Evolutionary conservation across 2,888 invertebrate genomes (phyloP).

Genomic region (Dione juno): DNA sequence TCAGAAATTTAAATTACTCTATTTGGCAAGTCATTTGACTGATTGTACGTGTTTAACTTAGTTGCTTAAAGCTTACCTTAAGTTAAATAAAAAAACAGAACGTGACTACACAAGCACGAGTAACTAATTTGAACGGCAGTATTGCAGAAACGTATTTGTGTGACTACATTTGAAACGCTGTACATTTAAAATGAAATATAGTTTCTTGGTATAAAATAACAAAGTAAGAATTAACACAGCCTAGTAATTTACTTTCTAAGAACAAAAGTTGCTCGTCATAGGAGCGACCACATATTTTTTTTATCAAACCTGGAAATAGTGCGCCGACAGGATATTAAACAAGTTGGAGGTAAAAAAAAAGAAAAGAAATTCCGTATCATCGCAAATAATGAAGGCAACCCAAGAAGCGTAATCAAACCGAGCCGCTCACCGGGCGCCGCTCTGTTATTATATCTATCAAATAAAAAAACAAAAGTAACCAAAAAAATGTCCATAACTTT

Average conservation of each 20-base stretch:
- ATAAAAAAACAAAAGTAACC: conserved; percentile 57
- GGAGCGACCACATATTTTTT: conserved; percentile 35
- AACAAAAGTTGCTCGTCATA: conserved; percentile 41
- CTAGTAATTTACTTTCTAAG: conserved; percentile 38
- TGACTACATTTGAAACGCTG: conserved; percentile 48
- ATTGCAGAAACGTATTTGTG: conserved; percentile 50
- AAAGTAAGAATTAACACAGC: conserved; percentile 37
- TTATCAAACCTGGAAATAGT: conserved; percentile 39
- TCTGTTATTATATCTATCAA: conserved; percentile 67
- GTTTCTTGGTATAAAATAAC: conserved; percentile 41
- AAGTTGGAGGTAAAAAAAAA: conserved; percentile 58
- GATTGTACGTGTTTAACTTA: conserved; percentile 44
- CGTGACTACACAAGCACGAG: conserved; percentile 67
- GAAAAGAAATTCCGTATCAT: conserved; percentile 73
- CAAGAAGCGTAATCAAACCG: conserved; percentile 58
- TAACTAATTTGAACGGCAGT: conserved; percentile 66
- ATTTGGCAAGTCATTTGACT: conserved; percentile 40
- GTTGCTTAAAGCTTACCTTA: conserved; percentile 41
- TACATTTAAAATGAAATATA: conserved; percentile 48
- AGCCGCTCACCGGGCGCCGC: conserved; percentile 60
- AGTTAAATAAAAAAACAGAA: conserved; percentile 53
- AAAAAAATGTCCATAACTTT: conserved; percentile 53
- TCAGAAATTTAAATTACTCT: conserved; percentile 25
- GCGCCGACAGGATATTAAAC: conserved; percentile 45
- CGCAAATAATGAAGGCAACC: conserved; percentile 76